Evolutionary conservation across 2,797 vertebrate species (phyloP).

Genomic region (Uromys caudimaculatus): DNA sequence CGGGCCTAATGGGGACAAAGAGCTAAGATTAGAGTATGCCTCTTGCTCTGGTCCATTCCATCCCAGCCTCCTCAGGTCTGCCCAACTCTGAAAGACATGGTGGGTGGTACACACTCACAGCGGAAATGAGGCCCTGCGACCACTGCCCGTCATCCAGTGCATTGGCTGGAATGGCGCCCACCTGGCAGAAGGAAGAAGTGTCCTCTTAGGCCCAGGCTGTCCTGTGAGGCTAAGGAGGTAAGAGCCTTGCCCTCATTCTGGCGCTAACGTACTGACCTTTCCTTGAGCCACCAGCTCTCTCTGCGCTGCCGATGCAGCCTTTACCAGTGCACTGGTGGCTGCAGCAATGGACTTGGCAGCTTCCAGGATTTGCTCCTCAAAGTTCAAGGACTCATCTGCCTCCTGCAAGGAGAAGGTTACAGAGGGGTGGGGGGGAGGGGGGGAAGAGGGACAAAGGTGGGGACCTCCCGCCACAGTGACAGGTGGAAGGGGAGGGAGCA

Average conservation of each 20-base stretch:
- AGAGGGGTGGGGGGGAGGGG: not conserved
- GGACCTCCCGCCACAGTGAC: not conserved
- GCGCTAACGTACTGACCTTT: slow-evolving; percentile 88
- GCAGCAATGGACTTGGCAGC: slow-evolving; percentile 98
- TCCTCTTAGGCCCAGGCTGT: not conserved
- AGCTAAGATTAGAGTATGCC: not conserved
- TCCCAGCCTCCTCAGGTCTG: not conserved
- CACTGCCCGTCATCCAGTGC: slow-evolving; percentile 98
- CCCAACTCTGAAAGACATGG: not conserved
- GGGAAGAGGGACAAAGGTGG: not conserved
- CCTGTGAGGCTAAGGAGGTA: not conserved
- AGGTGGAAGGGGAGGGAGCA: fast-evolving
- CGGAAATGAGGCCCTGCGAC: slow-evolving; percentile 99
- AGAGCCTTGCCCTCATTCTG: not conserved
- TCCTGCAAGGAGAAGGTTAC: slow-evolving; percentile 87
- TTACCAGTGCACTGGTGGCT: slow-evolving; percentile 96
- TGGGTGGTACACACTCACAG: slow-evolving; percentile 89
- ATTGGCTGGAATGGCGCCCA: slow-evolving; percentile 95
- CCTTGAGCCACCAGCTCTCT: slow-evolving; percentile 97
- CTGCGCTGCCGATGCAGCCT: slow-evolving; percentile 96
- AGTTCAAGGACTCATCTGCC: slow-evolving; percentile 97
- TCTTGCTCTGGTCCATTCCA: not conserved
- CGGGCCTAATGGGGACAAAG: slow-evolving; percentile 87
- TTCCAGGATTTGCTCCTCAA: slow-evolving; percentile 97
- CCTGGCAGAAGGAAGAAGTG: slow-evolving; percentile 85